Evolutionary conservation across 2,797 vertebrate species (phyloP), one percentile per base, ranked within the genome.

Genomic region (Alosa sapidissima): DNA sequence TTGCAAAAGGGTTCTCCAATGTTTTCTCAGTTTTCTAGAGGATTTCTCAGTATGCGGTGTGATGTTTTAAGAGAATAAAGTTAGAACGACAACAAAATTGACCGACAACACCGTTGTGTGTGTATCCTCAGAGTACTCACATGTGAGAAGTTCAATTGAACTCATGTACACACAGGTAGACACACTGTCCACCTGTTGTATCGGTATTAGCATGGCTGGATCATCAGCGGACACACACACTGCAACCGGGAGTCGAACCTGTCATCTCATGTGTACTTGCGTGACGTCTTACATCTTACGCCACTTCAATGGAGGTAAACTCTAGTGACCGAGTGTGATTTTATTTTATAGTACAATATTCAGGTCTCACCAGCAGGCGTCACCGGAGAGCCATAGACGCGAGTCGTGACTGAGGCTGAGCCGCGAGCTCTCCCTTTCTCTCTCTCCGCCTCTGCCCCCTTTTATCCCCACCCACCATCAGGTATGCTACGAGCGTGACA

Each of bases 401-500:
- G 75, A 54, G 49, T 78, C 81, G 83, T 82, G 87, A 82, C 81
- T 52, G 45, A 47, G 81, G 81, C 87, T 60, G 33, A 52, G 83
- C 83, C 87, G 60, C 21, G 19, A 14, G 13, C 3, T n/a, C 5
- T 60, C 60, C 28, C 28, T 65, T n/a, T 86, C 88, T 5, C 85
- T 49, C 62, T 86, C 88, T 9, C 87, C 72, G 62, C 28, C 62
- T 68, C 24, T 11, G 62, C 62, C 86, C 83, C 48, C 78, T 86
- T 86, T 86, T 86, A 45, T 41, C 86, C 16, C 75, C 78, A 36
- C 85, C 51, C 83, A n/a, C 78, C 78, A 84, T 87, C 83, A 87
- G 82, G 84, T 81, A 62, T 65, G 68, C 51, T 84, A 82, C 21
- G 84, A 85, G 87, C 87, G 82, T 86, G 87, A 87, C 86, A 81